Evolutionary conservation across 1,140 invertebrate species (phyloP).

Genomic region (Holcopasites calliopsidis): DNA sequence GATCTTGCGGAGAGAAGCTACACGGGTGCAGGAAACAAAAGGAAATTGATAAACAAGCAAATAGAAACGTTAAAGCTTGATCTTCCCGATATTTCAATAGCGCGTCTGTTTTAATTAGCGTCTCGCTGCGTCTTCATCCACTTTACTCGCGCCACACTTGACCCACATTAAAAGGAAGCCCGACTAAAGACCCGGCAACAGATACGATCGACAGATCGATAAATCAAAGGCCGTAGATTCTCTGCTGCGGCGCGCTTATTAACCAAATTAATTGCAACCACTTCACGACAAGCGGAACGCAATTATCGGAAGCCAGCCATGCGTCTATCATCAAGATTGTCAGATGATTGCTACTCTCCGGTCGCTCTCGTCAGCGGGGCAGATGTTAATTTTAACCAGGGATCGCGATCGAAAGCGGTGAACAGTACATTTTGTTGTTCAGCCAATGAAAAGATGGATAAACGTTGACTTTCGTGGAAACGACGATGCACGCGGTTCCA

Average conservation of each 20-base stretch:
- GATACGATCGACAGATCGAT: conserved; percentile 37
- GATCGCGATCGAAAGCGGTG: conserved; percentile 5
- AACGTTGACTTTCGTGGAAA: not conserved
- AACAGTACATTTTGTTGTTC: not conserved
- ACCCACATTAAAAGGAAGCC: conserved; percentile 6
- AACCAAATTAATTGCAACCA: conserved; percentile 48
- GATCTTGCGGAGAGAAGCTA: too few species aligned
- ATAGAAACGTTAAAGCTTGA: not conserved
- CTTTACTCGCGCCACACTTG: not conserved
- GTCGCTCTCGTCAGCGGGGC: not conserved
- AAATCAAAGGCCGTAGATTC: conserved; percentile 13
- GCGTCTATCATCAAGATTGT: conserved; percentile 52
- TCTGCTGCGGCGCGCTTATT: conserved; percentile 32
- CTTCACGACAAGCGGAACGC: conserved; percentile 42
- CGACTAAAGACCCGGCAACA: not conserved
- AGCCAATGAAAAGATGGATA: not conserved
- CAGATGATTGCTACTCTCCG: conserved; percentile 13
- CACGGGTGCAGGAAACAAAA: too few species aligned
- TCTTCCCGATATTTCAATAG: not conserved
- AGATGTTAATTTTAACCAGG: conserved; percentile 30
- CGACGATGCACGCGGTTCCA: not conserved
- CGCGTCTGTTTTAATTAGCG: not conserved
- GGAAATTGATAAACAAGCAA: too few species aligned
- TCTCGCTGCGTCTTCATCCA: not conserved
- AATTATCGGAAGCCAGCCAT: conserved; percentile 58